These are phyloP conservation scores for Oreochromis spilurus DNA, from an alignment of 2,113 vertebrate species.

Conservation along the genomic window DNA sequence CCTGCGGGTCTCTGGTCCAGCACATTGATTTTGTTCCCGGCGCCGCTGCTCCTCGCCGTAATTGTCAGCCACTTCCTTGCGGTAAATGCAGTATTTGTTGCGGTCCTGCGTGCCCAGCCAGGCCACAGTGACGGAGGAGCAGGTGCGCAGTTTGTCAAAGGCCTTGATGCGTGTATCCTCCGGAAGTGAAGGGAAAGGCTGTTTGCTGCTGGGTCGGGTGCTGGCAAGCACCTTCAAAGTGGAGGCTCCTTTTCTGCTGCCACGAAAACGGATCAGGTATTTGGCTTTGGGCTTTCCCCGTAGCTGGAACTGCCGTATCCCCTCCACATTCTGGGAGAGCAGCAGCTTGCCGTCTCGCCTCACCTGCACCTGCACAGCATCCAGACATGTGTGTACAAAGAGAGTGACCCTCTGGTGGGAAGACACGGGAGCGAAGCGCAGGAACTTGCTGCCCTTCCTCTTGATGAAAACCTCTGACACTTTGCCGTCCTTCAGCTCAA, in stretches of 20 bases:
- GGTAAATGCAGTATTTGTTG: constrained; percentile 97
- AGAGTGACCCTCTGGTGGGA: constrained; percentile 92
- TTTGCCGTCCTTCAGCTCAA: constrained; percentile 92
- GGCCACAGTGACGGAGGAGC: constrained; percentile 88
- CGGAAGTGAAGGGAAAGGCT: constrained; percentile 88
- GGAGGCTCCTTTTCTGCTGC: constrained; percentile 88
- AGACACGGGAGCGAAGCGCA: constrained; percentile 90
- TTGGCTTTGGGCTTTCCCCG: constrained; percentile 94
- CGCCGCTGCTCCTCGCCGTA: constrained; percentile 86
- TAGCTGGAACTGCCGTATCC: constrained; percentile 88
- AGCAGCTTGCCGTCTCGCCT: constrained; percentile 89
- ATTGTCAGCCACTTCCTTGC: constrained; percentile 82
- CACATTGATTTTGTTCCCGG: constrained; percentile 90
- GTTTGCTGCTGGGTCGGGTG: constrained; percentile 85
- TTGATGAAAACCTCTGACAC: constrained; percentile 90
- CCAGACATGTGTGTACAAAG: constrained; percentile 88
- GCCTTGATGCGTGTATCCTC: constrained; percentile 94
- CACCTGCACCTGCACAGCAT: constrained; percentile 87
- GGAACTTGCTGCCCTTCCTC: constrained; percentile 85
- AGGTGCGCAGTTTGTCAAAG: constrained; percentile 95
- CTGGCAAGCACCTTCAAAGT: constrained; percentile 87
- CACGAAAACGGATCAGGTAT: constrained; percentile 87
- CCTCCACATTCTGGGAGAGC: constrained; percentile 88
- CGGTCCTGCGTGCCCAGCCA: constrained; percentile 97
- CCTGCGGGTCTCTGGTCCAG: constrained; percentile 87